Percentiles rank a stretch among this genome's conserved stretches.
Evolutionary conservation across 2,888 invertebrate species (phyloP).

Genomic region (Diarsia dahlii): DNA sequence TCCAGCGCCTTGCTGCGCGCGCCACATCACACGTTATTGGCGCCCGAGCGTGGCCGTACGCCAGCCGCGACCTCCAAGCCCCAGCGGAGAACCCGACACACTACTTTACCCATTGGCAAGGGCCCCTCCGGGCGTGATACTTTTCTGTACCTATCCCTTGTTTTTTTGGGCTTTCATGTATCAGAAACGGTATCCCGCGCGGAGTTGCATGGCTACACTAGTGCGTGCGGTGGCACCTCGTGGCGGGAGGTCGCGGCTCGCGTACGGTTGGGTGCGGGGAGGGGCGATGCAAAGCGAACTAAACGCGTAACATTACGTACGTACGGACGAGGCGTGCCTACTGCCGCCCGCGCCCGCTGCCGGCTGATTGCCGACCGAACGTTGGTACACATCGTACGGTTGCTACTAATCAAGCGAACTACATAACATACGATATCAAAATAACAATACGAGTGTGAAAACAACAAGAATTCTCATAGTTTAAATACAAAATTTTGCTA

Average conservation of each 20-base stretch:
- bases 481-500: constrained; percentile 32
- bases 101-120: background rate
- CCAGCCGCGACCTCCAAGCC: constrained; percentile 32
- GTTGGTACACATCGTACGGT: constrained; percentile 14
- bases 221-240: background rate
- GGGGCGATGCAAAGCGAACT: constrained; percentile 84
- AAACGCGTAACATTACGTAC: constrained; percentile 71
- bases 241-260: constrained; percentile 68
- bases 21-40: constrained; percentile 70
- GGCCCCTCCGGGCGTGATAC: constrained; percentile 31
- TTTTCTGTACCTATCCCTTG: background rate
- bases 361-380: constrained; percentile 56
- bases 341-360: constrained; percentile 59
- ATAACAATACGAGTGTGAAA: constrained; percentile 29
- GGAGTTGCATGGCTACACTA: constrained; percentile 28
- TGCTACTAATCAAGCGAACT: constrained; percentile 56
- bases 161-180: background rate
- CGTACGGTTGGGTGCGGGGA: constrained; percentile 74
- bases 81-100: no score
- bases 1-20: constrained; percentile 76
- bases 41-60: constrained; percentile 47
- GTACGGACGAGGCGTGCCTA: constrained; percentile 65
- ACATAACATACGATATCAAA: constrained; percentile 37
- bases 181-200: constrained; percentile 26
- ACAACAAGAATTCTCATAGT: constrained; percentile 27